Evolutionary conservation across 2,888 invertebrate genomes (phyloP).

Genomic region (Apantesis nais): DNA sequence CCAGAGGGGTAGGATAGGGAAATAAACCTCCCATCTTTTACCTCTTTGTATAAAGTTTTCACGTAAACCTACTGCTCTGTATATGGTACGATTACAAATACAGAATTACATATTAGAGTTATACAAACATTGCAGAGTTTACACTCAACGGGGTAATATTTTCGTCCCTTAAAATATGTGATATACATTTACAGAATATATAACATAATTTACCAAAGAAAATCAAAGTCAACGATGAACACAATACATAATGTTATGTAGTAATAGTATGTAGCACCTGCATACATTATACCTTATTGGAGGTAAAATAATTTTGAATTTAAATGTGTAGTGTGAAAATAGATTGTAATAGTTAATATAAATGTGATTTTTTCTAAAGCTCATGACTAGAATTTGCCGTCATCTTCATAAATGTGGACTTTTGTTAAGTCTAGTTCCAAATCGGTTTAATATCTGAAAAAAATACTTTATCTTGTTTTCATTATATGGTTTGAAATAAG

Average conservation of each 20-base stretch:
- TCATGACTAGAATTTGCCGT: background rate
- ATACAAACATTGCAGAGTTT: background rate
- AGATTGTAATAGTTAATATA: constrained; percentile 26
- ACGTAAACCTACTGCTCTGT: background rate
- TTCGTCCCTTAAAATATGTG: background rate
- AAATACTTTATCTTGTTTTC: too few relatives aligned
- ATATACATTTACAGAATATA: background rate
- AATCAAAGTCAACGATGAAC: constrained; percentile 51
- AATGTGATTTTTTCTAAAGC: constrained; percentile 4
- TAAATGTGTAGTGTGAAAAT: constrained; percentile 41
- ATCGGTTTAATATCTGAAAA: background rate
- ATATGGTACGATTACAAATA: background rate
- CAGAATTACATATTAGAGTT: too few relatives aligned
- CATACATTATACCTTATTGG: constrained; percentile 31
- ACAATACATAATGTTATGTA: constrained; percentile 45
- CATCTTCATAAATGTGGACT: background rate
- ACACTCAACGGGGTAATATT: background rate
- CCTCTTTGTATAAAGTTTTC: too few relatives aligned
- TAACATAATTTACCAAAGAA: constrained; percentile 39
- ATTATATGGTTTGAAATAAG: background rate
- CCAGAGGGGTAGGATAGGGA: background rate
- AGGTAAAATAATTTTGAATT: constrained; percentile 36
- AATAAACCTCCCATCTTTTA: too few relatives aligned
- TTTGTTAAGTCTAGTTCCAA: background rate
- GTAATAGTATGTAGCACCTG: constrained; percentile 42